Percentiles rank a stretch among this genome's conserved stretches.
phyloP scores from a whole-genome alignment of 2,113 vertebrate species.

The Psephotus haematonotus region DNA sequence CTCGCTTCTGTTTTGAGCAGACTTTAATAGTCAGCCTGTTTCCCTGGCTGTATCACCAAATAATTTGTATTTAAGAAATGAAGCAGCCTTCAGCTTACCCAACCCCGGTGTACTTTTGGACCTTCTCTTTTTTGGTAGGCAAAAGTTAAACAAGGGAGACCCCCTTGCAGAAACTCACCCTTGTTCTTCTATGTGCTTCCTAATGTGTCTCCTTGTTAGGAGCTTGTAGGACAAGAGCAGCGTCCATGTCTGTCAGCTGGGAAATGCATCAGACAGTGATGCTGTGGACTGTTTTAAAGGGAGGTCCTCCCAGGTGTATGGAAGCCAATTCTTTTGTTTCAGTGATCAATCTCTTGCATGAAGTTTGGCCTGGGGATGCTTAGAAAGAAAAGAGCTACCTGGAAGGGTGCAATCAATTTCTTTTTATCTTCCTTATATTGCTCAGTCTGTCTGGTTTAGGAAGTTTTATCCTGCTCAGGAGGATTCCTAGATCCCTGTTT shows the following conservation, averaged over 20 bases:
- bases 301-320: not conserved
- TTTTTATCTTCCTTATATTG: conserved; percentile 36
- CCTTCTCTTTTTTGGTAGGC: not conserved
- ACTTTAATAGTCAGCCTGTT: not conserved
- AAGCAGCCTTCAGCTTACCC: not conserved
- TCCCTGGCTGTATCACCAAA: not conserved
- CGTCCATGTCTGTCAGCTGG: not conserved
- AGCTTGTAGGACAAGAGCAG: not conserved
- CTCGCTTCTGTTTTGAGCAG: not conserved
- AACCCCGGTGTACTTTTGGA: accelerated
- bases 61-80: not conserved
- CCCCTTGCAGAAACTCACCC: not conserved
- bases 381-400: not conserved
- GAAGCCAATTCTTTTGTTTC: not conserved
- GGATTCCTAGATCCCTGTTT: conserved; percentile 14
- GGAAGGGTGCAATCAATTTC: conserved; percentile 22
- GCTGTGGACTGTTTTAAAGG: not conserved
- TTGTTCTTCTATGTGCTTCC: accelerated
- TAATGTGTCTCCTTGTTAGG: not conserved
- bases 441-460: conserved; percentile 38
- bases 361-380: conserved; percentile 4
- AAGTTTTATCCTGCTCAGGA: conserved; percentile 23
- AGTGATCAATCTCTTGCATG: not conserved
- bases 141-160: not conserved
- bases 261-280: not conserved